phyloP scores from a whole-genome alignment of 2,888 invertebrate species.

The Neria commutata region DNA sequence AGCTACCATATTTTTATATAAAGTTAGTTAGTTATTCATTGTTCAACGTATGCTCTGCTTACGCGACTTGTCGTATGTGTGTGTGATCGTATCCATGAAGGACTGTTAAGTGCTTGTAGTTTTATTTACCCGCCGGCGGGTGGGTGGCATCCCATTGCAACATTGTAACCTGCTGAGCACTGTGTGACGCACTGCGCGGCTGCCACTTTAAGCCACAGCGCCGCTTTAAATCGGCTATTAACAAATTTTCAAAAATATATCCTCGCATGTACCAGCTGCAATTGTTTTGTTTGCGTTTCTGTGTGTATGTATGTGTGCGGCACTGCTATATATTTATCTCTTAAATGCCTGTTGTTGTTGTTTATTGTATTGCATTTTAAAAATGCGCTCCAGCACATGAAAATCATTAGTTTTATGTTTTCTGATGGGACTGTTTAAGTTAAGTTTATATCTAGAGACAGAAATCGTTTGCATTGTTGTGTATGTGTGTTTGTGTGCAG shows the following conservation, averaged over 20 bases:
- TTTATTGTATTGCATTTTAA: neutral
- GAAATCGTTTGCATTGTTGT: too few relatives aligned
- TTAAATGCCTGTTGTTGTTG: neutral
- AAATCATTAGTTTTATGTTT: neutral
- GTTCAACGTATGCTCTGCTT: too few relatives aligned
- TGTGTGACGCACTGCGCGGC: too few relatives aligned
- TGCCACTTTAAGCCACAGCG: neutral
- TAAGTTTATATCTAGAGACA: too few relatives aligned
- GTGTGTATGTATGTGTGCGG: too few relatives aligned
- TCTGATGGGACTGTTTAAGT: neutral
- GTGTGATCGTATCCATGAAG: neutral
- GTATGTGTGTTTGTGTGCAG: too few relatives aligned
- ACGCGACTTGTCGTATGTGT: too few relatives aligned
- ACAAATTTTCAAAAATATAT: conserved; percentile 14
- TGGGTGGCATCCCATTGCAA: conserved; percentile 12
- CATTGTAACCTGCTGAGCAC: neutral
- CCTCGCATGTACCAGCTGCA: conserved; percentile 27
- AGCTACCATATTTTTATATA: neutral
- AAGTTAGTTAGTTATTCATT: neutral
- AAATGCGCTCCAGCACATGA: neutral
- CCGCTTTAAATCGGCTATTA: neutral
- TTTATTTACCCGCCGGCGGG: conserved; percentile 49
- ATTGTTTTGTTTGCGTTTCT: conserved; percentile 12
- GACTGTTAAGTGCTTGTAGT: neutral
- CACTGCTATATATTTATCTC: too few relatives aligned